A percentile compares a stretch with the other conserved stretches of the same genome.
These are phyloP conservation scores for Solen grandis DNA, from an alignment of 1,140 invertebrate species.

Conservation along the genomic window DNA sequence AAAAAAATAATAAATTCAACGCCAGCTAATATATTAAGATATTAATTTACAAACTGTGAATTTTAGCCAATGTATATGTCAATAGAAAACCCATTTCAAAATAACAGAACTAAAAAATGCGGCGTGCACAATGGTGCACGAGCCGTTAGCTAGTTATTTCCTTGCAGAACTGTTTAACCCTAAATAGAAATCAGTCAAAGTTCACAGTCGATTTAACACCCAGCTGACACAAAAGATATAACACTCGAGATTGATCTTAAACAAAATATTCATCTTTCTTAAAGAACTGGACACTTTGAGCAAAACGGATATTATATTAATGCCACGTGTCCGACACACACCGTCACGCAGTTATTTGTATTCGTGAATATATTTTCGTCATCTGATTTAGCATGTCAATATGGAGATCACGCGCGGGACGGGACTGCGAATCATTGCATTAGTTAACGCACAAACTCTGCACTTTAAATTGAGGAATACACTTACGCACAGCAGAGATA, in stretches of 20 bases:
- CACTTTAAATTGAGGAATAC: not conserved
- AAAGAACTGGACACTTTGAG: constrained; percentile 17
- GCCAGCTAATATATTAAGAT: too few species aligned
- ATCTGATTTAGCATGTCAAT: not conserved
- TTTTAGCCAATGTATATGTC: too few species aligned
- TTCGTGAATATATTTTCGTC: not conserved
- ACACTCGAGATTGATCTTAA: constrained; percentile 40
- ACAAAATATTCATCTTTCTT: constrained; percentile 43
- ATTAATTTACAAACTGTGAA: too few species aligned
- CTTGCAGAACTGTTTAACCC: too few species aligned
- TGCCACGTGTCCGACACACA: constrained; percentile 41
- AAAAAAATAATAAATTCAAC: too few species aligned
- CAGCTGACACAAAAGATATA: constrained; percentile 51
- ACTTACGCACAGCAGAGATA: not conserved
- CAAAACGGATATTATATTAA: constrained; percentile 50
- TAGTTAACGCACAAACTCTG: not conserved
- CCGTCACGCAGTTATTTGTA: not conserved
- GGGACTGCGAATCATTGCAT: not conserved
- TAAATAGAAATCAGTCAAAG: too few species aligned
- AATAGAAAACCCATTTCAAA: too few species aligned
- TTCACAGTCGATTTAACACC: constrained; percentile 38
- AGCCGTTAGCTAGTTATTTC: too few species aligned
- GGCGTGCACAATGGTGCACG: too few species aligned
- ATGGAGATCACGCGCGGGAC: not conserved
- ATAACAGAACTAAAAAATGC: too few species aligned